Base-by-base conservation (phyloP, 2,797 vertebrate species). In the Heliangelus exortis region DNA sequence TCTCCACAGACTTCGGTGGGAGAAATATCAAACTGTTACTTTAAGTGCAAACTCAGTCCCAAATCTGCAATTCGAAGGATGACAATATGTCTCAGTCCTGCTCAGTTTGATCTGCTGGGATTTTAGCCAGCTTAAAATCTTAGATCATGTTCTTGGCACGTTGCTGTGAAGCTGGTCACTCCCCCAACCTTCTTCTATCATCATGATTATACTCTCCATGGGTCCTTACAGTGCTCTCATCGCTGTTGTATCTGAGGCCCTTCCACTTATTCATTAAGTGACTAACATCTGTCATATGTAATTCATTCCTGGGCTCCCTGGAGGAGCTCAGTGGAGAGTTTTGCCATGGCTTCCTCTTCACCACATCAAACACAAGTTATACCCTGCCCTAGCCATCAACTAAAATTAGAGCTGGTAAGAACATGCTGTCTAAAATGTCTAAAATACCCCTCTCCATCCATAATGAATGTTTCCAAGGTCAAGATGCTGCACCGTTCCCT, bases 381-480 rank as follows among this genome's bases (percentile, higher is more conserved):
- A 29, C 72, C 51, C 81, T 83, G 81, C 28, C 68, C 54, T 93
- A 43, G 57, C 47, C 68, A 85, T 93, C 89, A 92, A 87, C 81
- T 85, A 33, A 87, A 91, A 57, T 80, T 36, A 89, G 62, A 71
- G 34, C 66, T 92, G 78, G 68, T 83, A 94, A 85, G 87, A 93
- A 71, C 45, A 78, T 4, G 54, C 76, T 92, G 75, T 87, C 87
- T 89, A 89, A 92, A 91, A 91, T 74, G 75, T 87, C 87, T 89
- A 89, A 92, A 91, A 90, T 74, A 63, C 63, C 50, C 19, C 15
- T 57, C 59, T 89, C 34, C 39, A 65, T 10, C 14, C 18, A 66
- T 89, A 92, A 95, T 23, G 57, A 85, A 96, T 90, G 79, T 83
- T 95, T 90, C 58, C 33, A 90, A 93, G 93, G 92, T 93, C 92